phyloP scores from a whole-genome alignment of 2,797 vertebrate species.

The Rhinophrynus dorsalis region DNA sequence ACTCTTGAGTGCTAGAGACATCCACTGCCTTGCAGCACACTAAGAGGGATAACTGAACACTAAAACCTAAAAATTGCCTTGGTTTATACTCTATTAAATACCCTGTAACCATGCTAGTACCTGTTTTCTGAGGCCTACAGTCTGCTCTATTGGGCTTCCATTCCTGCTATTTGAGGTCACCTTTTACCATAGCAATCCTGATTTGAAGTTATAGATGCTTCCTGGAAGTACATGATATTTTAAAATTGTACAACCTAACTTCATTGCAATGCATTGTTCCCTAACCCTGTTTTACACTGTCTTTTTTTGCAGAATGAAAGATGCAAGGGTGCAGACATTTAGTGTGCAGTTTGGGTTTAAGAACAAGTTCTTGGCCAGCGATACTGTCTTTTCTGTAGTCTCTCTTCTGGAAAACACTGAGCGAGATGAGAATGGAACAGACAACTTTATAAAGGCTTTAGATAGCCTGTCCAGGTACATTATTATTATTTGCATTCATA shows the following conservation, averaged over 20 bases:
- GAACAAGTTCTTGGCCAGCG: constrained; percentile 92
- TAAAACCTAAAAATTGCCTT: no score
- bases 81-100: no score
- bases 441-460: constrained; percentile 92
- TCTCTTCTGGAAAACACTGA: constrained; percentile 89
- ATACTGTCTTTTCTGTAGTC: constrained; percentile 85
- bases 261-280: neutral
- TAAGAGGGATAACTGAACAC: no score
- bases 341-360: constrained; percentile 94
- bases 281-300: neutral
- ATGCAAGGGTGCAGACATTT: constrained; percentile 94
- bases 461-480: constrained; percentile 93
- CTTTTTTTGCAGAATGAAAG: constrained; percentile 81
- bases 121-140: no score
- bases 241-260: neutral
- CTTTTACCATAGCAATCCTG: no score
- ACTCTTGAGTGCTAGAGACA: no score
- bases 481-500: neutral
- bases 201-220: no score
- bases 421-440: constrained; percentile 74
- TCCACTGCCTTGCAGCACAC: no score
- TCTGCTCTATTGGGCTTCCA: no score
- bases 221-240: no score
- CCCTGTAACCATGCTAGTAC: no score
- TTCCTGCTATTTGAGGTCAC: no score